Conservation (phyloP, 2,113 vertebrate genomes). For the Zapornia atra region DNA sequence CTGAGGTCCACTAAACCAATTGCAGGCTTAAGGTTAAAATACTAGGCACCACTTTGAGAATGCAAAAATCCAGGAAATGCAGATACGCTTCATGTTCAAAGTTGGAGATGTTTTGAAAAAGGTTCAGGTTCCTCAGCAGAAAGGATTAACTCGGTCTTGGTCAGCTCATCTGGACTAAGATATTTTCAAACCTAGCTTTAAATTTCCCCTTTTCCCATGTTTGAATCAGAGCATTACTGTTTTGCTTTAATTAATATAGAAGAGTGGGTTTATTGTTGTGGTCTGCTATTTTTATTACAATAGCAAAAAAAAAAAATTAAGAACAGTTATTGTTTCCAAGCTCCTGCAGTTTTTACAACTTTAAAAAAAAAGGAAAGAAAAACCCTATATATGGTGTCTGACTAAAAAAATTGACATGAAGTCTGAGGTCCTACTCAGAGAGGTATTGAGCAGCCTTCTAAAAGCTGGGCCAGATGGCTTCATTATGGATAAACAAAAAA, state of each 20-base stretch:
- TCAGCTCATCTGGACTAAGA: background rate
- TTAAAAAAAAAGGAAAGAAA: background rate
- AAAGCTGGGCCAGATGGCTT: constrained; percentile 49
- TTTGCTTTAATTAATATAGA: background rate
- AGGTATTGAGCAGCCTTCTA: constrained; percentile 2
- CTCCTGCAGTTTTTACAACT: background rate
- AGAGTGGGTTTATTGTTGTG: background rate
- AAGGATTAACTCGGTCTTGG: background rate
- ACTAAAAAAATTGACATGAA: background rate
- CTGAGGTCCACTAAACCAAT: background rate
- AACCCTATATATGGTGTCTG: constrained; percentile 27
- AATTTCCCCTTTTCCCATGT: background rate
- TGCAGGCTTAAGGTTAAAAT: background rate
- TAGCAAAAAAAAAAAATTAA: background rate
- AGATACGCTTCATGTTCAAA: background rate
- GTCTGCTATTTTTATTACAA: constrained; percentile 43
- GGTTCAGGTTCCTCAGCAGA: background rate
- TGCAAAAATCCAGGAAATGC: background rate
- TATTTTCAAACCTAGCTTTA: background rate
- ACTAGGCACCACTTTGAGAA: background rate
- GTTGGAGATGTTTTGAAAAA: background rate
- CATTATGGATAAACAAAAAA: constrained; percentile 27
- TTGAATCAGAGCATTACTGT: background rate
- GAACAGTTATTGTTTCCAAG: background rate
- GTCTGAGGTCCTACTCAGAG: background rate